These are phyloP conservation scores for Amphiura filiformis DNA, from an alignment of 35 echinoderm and acorn worm species.

Conservation along the genomic window DNA sequence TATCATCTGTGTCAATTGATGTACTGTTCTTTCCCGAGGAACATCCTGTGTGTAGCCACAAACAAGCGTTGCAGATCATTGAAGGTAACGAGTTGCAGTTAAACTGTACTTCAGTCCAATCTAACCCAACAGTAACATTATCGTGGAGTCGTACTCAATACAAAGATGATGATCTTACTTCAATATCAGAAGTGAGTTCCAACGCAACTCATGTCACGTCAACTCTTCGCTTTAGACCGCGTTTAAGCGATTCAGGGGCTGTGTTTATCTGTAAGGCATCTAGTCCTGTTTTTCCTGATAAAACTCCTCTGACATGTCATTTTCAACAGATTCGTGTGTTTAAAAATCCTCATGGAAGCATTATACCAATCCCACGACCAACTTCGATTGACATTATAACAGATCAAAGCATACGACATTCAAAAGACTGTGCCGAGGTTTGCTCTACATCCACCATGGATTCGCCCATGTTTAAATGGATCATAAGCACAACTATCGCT, in stretches of 20 bases:
- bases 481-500: not conserved
- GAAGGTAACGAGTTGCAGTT: not conserved
- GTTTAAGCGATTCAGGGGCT: not conserved
- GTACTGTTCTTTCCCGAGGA: not conserved
- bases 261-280: not conserved
- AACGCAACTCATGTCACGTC: not conserved
- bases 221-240: not conserved
- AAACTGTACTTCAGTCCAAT: not conserved
- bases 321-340: not conserved
- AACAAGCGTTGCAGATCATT: not conserved
- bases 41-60: not conserved
- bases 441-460: not conserved
- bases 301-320: not conserved
- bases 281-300: not conserved
- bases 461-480: not conserved
- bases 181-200: not conserved
- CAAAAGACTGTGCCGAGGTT: not conserved
- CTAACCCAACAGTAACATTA: not conserved
- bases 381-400: not conserved
- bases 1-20: not conserved
- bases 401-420: not conserved
- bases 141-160: not conserved
- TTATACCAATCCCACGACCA: not conserved
- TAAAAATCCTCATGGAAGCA: not conserved
- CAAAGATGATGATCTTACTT: too few relatives aligned